These are phyloP conservation scores for Rhinoderma darwinii DNA, from an alignment of 2,113 vertebrate genomes.

Conservation along the genomic window DNA sequence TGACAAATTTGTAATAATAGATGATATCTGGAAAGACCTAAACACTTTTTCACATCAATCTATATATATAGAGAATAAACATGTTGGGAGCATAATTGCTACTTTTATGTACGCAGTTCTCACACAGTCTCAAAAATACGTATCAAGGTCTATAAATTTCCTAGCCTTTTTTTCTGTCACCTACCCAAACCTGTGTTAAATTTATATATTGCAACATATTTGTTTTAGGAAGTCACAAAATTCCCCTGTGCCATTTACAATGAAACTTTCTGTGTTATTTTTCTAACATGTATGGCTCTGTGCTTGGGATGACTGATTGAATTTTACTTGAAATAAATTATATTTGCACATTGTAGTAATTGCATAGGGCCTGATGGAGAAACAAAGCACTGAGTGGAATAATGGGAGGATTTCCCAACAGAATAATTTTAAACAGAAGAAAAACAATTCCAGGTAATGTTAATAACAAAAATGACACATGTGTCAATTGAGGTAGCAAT, in stretches of 20 bases:
- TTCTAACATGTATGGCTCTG: constrained; percentile 80
- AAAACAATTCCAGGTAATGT: constrained; percentile 79
- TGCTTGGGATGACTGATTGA: constrained; percentile 86
- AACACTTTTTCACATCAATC: background rate
- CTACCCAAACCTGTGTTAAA: background rate
- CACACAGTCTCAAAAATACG: background rate
- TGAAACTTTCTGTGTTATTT: constrained; percentile 64
- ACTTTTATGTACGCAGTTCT: background rate
- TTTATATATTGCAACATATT: constrained; percentile 10
- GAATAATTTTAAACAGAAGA: constrained; percentile 88
- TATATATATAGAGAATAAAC: background rate
- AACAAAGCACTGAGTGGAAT: constrained; percentile 79
- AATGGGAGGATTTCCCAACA: constrained; percentile 81
- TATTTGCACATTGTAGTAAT: constrained; percentile 87
- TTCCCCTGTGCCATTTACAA: constrained; percentile 68
- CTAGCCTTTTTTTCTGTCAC: background rate
- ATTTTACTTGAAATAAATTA: constrained; percentile 86
- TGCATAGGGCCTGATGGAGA: constrained; percentile 83
- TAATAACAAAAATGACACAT: constrained; percentile 73
- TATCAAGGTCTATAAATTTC: background rate
- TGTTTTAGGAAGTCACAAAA: background rate
- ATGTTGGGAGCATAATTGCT: background rate
- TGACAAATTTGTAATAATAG: no score
- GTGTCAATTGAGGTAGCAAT: background rate
- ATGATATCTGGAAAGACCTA: no score